Evolutionary conservation across 2,888 invertebrate genomes (phyloP).

Genomic region (Quadroppia sp.): DNA sequence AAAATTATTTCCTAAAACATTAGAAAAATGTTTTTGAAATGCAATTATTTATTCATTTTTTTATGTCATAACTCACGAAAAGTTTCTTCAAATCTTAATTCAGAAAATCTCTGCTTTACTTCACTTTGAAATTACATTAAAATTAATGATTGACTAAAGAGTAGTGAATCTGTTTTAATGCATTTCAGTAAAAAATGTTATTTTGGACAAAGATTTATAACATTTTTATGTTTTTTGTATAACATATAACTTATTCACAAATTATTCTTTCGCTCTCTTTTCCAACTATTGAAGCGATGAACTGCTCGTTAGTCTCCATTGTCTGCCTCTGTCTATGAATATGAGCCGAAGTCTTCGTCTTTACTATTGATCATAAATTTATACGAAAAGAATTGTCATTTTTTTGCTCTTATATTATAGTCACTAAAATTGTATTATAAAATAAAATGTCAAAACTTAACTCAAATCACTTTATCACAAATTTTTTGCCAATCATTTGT

Average conservation of each 20-base stretch:
- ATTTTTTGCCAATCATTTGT: slow-evolving; percentile 16
- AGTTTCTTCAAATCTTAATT: no score
- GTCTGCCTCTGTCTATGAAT: not conserved
- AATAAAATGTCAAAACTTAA: slow-evolving; percentile 28
- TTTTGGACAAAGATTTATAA: not conserved
- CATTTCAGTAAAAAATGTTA: not conserved
- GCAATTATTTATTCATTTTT: no score
- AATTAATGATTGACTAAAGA: slow-evolving; percentile 13
- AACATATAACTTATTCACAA: not conserved
- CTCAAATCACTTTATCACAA: slow-evolving; percentile 28
- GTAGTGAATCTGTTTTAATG: not conserved
- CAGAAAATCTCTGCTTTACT: not conserved
- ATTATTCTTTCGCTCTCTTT: not conserved
- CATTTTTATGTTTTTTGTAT: not conserved
- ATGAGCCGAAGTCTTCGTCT: not conserved
- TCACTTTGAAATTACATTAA: slow-evolving; percentile 6
- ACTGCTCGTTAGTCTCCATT: slow-evolving; percentile 20
- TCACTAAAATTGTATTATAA: slow-evolving; percentile 8
- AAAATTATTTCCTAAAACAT: no score
- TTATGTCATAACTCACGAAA: no score
- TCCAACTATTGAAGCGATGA: slow-evolving; percentile 7
- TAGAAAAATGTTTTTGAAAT: no score
- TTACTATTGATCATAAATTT: slow-evolving; percentile 14
- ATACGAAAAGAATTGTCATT: not conserved
- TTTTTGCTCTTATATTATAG: not conserved